phyloP scores from a whole-genome alignment of 2,888 invertebrate species.

The Strigamia crassipes region DNA sequence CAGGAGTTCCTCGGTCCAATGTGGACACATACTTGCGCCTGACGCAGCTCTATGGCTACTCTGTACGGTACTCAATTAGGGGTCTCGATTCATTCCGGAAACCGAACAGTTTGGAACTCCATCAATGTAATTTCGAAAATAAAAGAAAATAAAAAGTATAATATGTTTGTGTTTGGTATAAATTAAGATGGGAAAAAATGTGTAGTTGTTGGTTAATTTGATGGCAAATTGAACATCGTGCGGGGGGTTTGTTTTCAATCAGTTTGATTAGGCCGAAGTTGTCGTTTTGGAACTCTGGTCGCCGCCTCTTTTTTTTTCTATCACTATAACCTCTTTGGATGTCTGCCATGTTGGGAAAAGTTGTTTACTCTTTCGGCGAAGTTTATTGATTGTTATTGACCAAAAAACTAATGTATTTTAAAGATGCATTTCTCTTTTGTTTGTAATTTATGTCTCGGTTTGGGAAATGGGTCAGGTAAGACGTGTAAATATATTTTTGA shows the following conservation, averaged over 20 bases:
- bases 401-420: background rate
- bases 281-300: background rate
- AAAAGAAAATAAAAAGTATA: too few relatives aligned
- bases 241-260: background rate
- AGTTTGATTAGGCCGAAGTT: background rate
- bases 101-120: too few relatives aligned
- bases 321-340: background rate
- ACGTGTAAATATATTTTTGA: background rate
- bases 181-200: background rate
- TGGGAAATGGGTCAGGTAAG: conserved; percentile 1
- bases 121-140: too few relatives aligned
- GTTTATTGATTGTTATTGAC: background rate
- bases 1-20: too few relatives aligned
- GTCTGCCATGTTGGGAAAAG: background rate
- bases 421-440: background rate
- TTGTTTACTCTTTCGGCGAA: background rate
- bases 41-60: too few relatives aligned
- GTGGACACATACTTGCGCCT: too few relatives aligned
- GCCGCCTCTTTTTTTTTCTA: background rate
- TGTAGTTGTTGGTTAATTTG: background rate
- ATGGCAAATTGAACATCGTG: background rate
- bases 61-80: too few relatives aligned
- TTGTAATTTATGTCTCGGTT: conserved; percentile 5
- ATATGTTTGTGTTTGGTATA: too few relatives aligned
- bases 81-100: too few relatives aligned